Base-by-base conservation (phyloP, 2,113 vertebrate species). In the Dunckerocampus dactyliophorus region DNA sequence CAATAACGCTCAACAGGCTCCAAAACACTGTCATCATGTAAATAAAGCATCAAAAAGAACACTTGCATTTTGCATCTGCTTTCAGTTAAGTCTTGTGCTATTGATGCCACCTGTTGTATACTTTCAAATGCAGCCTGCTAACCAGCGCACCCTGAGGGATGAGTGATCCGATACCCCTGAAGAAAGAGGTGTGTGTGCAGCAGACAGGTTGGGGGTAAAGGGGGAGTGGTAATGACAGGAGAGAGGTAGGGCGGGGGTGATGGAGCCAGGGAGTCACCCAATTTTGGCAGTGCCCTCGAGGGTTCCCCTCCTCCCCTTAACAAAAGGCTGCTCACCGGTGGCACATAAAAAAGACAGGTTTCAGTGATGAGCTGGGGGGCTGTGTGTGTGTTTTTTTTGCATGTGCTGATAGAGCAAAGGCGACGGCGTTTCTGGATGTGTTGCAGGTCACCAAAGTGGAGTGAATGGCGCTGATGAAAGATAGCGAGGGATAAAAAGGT, bases 81-180 rank as follows among this genome's bases (percentile, higher is more conserved):
- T 8, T 31, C 13, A 46, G 45, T 14, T 65, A 14, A 14, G 17
- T 17, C 3, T 57, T 5, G 3, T 0, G 42, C 19, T 47, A 28
- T 42, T 72, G 22, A 28, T 43, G 62, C 53, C 83, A 87, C 87
- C 85, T 81, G 83, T 81, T 78, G 79, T n/a, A 48, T 67, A 69
- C 52, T 42, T 82, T 82, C 62, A 80, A 53, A 83, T 87, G 45
- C 70, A 59, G 51, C 64, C 14, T 37, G 58, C 50, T 24, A 59
- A 65, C 53, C 60, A 57, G 39, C 43, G 21, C 12, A 59, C 71
- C 86, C 77, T 17, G 8, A 72, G 83, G 77, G 80, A 69, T 3
- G 19, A 58, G 86, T 72, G 76, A 89, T 75, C 63, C 58, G 86
- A 89, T 87, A 85, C 73, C 62, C 67, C 72, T 83, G 75, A 76